Percentiles rank a stretch among this genome's conserved stretches.
Conservation (phyloP, 2,888 invertebrate species). For the Phyllotreta striolata region DNA sequence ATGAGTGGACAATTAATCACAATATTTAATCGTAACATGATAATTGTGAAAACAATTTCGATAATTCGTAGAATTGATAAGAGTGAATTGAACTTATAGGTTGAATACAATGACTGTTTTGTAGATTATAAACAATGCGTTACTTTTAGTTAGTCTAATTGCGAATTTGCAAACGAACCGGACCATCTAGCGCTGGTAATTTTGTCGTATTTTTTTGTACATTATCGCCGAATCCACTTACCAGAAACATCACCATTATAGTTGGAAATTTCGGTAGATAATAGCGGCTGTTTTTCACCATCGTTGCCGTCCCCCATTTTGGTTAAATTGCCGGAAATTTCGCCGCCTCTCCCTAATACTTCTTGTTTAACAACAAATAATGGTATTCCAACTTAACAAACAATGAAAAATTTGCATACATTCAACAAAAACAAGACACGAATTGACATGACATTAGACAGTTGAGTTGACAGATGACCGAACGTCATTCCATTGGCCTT, state of each 20-base stretch:
- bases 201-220: not conserved
- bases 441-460: conserved; percentile 2
- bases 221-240: conserved; percentile 31
- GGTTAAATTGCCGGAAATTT: no score
- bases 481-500: no score
- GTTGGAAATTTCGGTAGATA: conserved; percentile 45
- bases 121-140: not conserved
- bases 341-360: no score
- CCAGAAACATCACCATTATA: conserved; percentile 48
- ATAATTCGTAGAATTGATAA: conserved; percentile 8
- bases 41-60: not conserved
- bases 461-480: not conserved
- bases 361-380: not conserved
- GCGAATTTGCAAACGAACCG: no score
- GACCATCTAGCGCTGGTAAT: not conserved
- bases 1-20: not conserved
- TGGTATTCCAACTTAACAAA: not conserved
- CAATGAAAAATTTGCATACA: not conserved
- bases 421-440: conserved; percentile 1
- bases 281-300: conserved; percentile 50
- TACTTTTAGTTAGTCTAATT: not conserved
- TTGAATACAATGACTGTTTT: not conserved
- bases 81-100: conserved; percentile 5
- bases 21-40: not conserved
- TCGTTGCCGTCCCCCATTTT: conserved; percentile 47